Evolutionary conservation across 2,888 invertebrate genomes (phyloP).

Genomic region (Dicroscelio sp.): DNA sequence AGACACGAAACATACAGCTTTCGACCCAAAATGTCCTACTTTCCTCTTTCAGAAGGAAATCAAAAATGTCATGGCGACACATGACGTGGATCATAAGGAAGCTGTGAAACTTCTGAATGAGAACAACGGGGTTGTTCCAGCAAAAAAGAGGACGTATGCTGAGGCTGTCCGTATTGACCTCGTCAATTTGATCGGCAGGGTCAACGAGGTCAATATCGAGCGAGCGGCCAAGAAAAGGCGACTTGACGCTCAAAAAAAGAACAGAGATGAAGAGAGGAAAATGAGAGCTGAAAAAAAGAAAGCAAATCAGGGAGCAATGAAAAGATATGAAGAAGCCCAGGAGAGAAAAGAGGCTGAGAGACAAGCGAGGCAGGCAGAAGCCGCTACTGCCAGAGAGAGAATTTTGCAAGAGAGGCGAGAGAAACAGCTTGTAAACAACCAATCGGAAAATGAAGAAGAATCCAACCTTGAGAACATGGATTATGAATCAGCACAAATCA

Average conservation of each 20-base stretch:
- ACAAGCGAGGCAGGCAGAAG: too few relatives aligned
- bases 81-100: not conserved
- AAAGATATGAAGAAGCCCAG: too few relatives aligned
- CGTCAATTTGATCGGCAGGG: not conserved
- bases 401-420: too few relatives aligned
- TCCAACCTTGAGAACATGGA: too few relatives aligned
- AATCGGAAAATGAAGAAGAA: too few relatives aligned
- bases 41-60: not conserved
- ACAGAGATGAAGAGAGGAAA: too few relatives aligned
- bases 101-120: not conserved
- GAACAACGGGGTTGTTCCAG: not conserved
- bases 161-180: not conserved
- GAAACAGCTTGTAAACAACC: too few relatives aligned
- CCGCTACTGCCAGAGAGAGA: too few relatives aligned
- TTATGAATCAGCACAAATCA: too few relatives aligned
- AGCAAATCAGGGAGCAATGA: not conserved
- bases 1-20: not conserved
- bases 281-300: too few relatives aligned
- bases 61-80: slow-evolving; percentile 15
- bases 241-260: not conserved
- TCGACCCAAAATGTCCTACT: not conserved
- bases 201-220: not conserved
- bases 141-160: not conserved
- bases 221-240: not conserved
- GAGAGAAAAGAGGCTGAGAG: too few relatives aligned